Evolutionary conservation across 2,888 invertebrate genomes (phyloP), one percentile per base, ranked within the genome.

Genomic region (Anarsia innoxiella): DNA sequence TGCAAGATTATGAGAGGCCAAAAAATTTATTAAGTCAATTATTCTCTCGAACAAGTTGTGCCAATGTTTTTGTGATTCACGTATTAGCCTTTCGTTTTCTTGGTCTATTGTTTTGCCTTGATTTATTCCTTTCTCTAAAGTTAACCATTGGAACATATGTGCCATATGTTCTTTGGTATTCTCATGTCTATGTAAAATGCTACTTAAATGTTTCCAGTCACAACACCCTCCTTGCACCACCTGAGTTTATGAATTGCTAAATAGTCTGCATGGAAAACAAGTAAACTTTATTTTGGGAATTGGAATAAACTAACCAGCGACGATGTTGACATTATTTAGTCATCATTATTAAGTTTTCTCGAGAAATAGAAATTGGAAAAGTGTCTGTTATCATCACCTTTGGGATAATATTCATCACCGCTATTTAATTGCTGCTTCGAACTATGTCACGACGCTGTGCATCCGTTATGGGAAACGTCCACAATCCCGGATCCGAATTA

Each of bases 1-100:
- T 27, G 41, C 38, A 19, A 42, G 34, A 36, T 42, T 42, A 35
- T 42, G 39, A 35, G 39, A 42, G 27, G 42, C 42, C 33, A 42
- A 42, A 33, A 29, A 42, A 39, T 39, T 39, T 36, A 39, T 29
- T 31, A 37, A 39, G 16, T 31, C 36, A 30, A 39, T 15, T 16
- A 39, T 14, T 30, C 39, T 16, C 35, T 36, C 36, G 25, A 40
- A 32, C 31, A 37, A 23, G 27, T 37, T 23, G 10, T 30, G 31
- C 26, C 37, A 37, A 37, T 30, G 16, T 37, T 37, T 26, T 26
- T 26, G 26, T 6, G 26, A 26, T 26, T 26, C 26, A 6, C n/a
- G 26, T 6, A 26, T 26, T n/a, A 26, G 32, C 38, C 38, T 38
- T 38, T 38, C 33, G 26, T 26, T 26, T 26, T 26, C 26, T 38